Conservation (phyloP, 2,113 vertebrate genomes). For the Rhadina sibilatrix region DNA sequence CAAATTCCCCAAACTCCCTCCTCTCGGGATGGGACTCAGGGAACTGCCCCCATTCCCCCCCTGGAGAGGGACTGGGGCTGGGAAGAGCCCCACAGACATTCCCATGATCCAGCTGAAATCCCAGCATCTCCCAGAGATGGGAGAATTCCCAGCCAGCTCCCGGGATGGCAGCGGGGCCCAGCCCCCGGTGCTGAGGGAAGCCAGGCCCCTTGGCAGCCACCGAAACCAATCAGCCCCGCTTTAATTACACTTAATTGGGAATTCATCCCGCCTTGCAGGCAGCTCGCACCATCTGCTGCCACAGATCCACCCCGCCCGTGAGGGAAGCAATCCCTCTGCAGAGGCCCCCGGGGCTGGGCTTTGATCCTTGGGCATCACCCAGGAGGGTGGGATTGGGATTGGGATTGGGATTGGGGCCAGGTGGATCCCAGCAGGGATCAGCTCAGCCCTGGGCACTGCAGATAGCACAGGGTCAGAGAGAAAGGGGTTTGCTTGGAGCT, state of each 20-base stretch:
- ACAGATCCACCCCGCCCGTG: neutral
- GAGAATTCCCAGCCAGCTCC: no score
- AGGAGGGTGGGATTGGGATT: neutral
- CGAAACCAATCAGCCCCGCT: no score
- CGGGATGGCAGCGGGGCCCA: neutral
- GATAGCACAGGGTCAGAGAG: neutral
- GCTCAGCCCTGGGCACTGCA: neutral
- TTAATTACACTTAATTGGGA: neutral
- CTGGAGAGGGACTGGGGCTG: accelerated
- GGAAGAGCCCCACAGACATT: neutral
- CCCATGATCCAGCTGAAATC: no score
- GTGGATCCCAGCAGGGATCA: neutral
- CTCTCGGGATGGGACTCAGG: neutral
- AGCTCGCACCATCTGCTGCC: neutral
- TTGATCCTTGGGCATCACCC: neutral
- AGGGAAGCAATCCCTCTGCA: neutral
- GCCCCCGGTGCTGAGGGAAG: neutral
- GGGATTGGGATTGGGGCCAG: no score
- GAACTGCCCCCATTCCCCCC: neutral
- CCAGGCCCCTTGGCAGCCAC: neutral
- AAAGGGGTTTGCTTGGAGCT: no score
- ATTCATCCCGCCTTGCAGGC: neutral
- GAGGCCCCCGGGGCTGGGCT: neutral
- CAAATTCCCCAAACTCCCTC: neutral
- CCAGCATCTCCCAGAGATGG: no score